These are phyloP conservation scores for Mystacornis crossleyi DNA, from an alignment of 2,113 vertebrate genomes.

Conservation along the genomic window DNA sequence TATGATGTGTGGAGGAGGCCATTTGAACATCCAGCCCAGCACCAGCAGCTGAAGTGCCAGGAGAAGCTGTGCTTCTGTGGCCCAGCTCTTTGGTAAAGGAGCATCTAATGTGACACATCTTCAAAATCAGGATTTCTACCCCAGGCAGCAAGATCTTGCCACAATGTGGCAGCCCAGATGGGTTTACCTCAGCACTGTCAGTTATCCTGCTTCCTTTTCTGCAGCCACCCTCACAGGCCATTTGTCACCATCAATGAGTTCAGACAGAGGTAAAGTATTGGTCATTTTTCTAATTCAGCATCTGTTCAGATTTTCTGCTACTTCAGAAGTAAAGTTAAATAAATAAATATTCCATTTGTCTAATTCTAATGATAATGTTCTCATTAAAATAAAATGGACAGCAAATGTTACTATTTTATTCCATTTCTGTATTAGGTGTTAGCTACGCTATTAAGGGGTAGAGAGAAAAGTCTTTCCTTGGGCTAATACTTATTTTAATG, in stretches of 20 bases:
- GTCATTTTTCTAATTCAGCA: background rate
- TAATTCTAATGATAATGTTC: background rate
- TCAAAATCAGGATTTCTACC: background rate
- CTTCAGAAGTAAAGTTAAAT: background rate
- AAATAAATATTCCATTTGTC: background rate
- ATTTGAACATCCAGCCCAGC: background rate
- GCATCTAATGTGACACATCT: background rate
- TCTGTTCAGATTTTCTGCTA: background rate
- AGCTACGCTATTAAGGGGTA: background rate
- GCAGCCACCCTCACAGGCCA: background rate
- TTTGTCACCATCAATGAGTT: background rate
- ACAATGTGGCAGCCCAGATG: background rate
- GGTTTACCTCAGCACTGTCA: background rate
- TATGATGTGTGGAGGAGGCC: background rate
- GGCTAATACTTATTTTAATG: background rate
- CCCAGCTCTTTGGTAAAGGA: accelerated
- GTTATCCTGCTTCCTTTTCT: background rate
- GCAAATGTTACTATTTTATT: background rate
- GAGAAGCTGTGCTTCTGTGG: background rate
- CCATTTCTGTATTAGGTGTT: background rate
- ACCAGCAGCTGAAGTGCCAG: background rate
- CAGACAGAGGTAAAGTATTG: background rate
- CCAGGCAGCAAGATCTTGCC: background rate
- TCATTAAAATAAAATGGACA: background rate
- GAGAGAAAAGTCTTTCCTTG: background rate